Evolutionary conservation across 2,888 invertebrate species (phyloP), one percentile per base, ranked within the genome.

Genomic region (Dione juno): DNA sequence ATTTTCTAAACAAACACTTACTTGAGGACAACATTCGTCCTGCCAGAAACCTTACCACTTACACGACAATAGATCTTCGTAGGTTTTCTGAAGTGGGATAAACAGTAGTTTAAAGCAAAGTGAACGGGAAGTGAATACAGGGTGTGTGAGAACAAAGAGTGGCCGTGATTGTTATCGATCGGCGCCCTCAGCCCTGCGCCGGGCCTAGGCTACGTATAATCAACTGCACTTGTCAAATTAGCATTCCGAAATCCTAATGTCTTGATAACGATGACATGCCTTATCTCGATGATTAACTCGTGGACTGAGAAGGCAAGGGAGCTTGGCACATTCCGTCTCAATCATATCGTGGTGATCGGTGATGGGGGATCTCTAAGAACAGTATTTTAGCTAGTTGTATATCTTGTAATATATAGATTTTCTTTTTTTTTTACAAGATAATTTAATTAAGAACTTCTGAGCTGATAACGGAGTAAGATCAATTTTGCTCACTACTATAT

Each of bases 151-250:
- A 75, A 74, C 72, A 74, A 71, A 74, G 75, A 67, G 66, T 64
- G 52, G 52, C 65, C 73, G 73, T 72, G 72, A 72, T 74, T 70
- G 72, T 61, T 77, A 77, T 77, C 74, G 77, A 77, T 77, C 76
- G 70, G 71, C 73, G 74, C 71, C 75, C 75, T 74, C 66, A 57
- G 67, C 71, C 69, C 74, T 70, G 73, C 75, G 70, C 70, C 68
- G 64, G 68, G 68, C 70, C 59, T 43, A 40, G 48, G 54, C 63
- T 21, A 67, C 54, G 50, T 19, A 37, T 70, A 66, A 61, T 63
- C 66, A 63, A 61, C 66, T 28, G 70, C 53, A 59, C 45, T 57
- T 45, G 66, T 28, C 54, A 54, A 69, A 54, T 61, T 28, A 69
- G 45, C 40, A 64, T 64, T 45, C n/a, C 10, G 28, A 28, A 28